Percentiles rank a stretch among this genome's conserved stretches.
phyloP scores from a whole-genome alignment of 2,888 invertebrate genomes.

The Noctua pronuba region DNA sequence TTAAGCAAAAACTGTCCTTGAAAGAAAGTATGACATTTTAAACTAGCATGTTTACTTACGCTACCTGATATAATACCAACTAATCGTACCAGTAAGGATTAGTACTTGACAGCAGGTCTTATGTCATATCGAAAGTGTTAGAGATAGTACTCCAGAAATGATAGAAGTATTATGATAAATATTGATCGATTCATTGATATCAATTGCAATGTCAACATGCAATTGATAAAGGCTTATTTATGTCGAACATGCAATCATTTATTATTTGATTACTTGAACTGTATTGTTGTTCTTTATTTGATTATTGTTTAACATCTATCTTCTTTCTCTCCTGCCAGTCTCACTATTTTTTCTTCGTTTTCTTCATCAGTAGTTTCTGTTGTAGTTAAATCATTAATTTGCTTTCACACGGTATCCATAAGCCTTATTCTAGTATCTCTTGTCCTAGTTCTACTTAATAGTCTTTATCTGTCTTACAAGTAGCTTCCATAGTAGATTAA shows the following conservation, averaged over 20 bases:
- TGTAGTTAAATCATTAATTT: neutral
- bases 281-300: neutral
- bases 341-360: neutral
- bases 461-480: neutral
- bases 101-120: conserved; percentile 31
- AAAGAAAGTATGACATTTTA: neutral
- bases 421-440: neutral
- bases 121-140: conserved; percentile 49
- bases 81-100: conserved; percentile 27
- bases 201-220: conserved; percentile 53
- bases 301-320: neutral
- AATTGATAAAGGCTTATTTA: conserved; percentile 33
- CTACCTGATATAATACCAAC: conserved; percentile 10
- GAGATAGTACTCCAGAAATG: conserved; percentile 40
- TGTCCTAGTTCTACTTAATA: neutral
- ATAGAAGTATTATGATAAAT: conserved; percentile 53
- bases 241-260: conserved; percentile 7
- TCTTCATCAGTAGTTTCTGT: neutral
- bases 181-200: conserved; percentile 42
- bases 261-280: conserved; percentile 17
- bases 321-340: neutral
- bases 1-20: neutral
- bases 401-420: neutral
- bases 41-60: neutral
- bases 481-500: neutral